A percentile compares a stretch with the other conserved stretches of the same genome.
Evolutionary conservation across 2,888 invertebrate genomes (phyloP).

Genomic region (Drosophila pseudotalamancana): DNA sequence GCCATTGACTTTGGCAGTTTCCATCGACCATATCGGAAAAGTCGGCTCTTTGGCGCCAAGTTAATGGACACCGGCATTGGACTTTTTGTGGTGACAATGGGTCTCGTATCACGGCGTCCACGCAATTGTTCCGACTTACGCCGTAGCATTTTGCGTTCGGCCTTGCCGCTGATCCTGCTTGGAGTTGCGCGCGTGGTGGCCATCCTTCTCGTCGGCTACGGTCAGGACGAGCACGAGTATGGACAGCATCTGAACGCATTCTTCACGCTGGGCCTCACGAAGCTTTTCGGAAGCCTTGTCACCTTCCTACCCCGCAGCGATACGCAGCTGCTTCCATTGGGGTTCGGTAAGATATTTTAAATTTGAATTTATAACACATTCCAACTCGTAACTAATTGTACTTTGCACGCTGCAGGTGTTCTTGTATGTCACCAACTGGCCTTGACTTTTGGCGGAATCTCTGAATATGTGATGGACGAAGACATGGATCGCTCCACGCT

Average conservation of each 20-base stretch:
- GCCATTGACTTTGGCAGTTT: slow-evolving; percentile 97
- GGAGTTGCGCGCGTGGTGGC: slow-evolving; percentile 88
- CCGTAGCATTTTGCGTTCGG: slow-evolving; percentile 68
- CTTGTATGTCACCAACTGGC: slow-evolving; percentile 88
- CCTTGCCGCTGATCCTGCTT: slow-evolving; percentile 85
- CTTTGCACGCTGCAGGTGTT: slow-evolving; percentile 80
- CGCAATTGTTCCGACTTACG: slow-evolving; percentile 58
- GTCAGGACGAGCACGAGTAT: slow-evolving; percentile 96
- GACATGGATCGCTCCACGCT: slow-evolving; percentile 86
- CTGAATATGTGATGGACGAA: slow-evolving; percentile 89
- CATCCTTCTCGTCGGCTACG: slow-evolving; percentile 89
- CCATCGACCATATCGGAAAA: slow-evolving; percentile 94
- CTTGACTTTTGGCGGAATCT: slow-evolving; percentile 86
- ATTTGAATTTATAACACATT: neutral
- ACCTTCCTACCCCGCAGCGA: slow-evolving; percentile 53
- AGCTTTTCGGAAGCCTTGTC: slow-evolving; percentile 88
- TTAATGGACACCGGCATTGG: slow-evolving; percentile 99
- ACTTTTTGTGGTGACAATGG: slow-evolving; percentile 93
- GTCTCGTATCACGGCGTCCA: slow-evolving; percentile 88
- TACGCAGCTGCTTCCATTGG: slow-evolving; percentile 84
- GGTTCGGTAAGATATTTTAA: slow-evolving; percentile 54
- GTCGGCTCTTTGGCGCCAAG: slow-evolving; percentile 92
- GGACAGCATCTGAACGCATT: slow-evolving; percentile 99
- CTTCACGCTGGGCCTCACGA: slow-evolving; percentile 94
- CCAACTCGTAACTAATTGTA: neutral